A percentile compares a stretch with the other conserved stretches of the same genome.
Conservation (phyloP, 2,113 vertebrate species). For the Hemibates koningsi region DNA sequence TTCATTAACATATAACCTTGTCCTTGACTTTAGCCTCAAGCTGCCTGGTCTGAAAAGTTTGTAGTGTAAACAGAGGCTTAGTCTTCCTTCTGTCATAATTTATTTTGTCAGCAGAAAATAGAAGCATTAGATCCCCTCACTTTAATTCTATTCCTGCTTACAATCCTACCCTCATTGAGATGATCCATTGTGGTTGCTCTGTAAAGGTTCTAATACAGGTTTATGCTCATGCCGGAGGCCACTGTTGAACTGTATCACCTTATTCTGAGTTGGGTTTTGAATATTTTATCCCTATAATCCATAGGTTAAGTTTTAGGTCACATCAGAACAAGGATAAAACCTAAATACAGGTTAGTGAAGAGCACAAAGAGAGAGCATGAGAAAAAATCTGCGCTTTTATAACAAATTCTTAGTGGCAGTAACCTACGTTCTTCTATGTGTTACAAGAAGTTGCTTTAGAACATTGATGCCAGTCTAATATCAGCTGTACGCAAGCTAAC, state of each 20-base stretch:
- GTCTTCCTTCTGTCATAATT: background rate
- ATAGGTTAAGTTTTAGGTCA: background rate
- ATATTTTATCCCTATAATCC: background rate
- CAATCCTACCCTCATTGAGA: background rate
- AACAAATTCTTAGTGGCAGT: background rate
- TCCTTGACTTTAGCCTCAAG: conserved; percentile 13
- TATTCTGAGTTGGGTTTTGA: background rate
- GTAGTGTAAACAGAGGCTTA: background rate
- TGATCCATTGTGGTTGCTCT: background rate
- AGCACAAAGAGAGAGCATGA: background rate
- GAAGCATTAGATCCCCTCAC: background rate
- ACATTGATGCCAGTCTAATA: background rate
- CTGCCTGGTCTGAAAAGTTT: background rate
- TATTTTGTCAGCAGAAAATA: background rate
- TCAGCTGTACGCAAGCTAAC: background rate
- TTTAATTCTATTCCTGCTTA: background rate
- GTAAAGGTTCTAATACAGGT: background rate
- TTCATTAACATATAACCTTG: conserved; percentile 56
- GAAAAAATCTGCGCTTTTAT: background rate
- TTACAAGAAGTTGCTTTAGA: background rate
- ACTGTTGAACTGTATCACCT: background rate
- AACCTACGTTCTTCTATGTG: background rate
- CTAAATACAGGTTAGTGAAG: background rate
- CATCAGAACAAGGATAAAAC: background rate
- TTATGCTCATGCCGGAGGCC: background rate